phyloP scores from a whole-genome alignment of 92 coral and sea anemone species.

The Epizoanthus stellaris region DNA sequence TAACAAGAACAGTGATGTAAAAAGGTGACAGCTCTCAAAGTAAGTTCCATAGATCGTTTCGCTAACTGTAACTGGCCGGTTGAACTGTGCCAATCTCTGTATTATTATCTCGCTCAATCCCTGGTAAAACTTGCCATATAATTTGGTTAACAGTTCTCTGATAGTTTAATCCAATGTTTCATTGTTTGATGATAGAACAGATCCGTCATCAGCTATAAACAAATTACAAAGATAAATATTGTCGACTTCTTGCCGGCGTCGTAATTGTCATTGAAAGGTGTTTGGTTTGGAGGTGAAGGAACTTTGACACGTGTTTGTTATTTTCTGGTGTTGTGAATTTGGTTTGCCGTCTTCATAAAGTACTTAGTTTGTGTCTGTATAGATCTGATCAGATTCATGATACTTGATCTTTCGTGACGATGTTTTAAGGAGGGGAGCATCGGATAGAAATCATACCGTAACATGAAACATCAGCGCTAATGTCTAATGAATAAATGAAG shows the following conservation, averaged over 20 bases:
- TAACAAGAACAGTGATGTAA: background rate
- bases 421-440: background rate
- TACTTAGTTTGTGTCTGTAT: background rate
- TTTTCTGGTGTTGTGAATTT: constrained; percentile 5
- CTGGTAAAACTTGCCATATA: constrained; percentile 13
- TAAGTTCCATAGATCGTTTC: background rate
- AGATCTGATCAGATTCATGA: background rate
- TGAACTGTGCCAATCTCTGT: background rate
- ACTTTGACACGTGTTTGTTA: constrained; percentile 15
- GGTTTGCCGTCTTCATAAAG: background rate
- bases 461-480: background rate
- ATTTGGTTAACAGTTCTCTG: constrained; percentile 35
- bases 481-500: constrained; percentile 15
- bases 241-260: constrained; percentile 44
- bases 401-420: background rate
- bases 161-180: constrained; percentile 43
- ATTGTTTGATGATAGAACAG: constrained; percentile 37
- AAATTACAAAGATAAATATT: constrained; percentile 48
- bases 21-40: background rate
- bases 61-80: background rate
- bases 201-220: constrained; percentile 40
- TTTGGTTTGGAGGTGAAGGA: constrained; percentile 35
- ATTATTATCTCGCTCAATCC: background rate
- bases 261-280: constrained; percentile 43
- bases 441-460: background rate